Percentiles rank a stretch among this genome's conserved stretches.
Conservation (phyloP, 2,113 vertebrate genomes). For the Gyps fulvus region DNA sequence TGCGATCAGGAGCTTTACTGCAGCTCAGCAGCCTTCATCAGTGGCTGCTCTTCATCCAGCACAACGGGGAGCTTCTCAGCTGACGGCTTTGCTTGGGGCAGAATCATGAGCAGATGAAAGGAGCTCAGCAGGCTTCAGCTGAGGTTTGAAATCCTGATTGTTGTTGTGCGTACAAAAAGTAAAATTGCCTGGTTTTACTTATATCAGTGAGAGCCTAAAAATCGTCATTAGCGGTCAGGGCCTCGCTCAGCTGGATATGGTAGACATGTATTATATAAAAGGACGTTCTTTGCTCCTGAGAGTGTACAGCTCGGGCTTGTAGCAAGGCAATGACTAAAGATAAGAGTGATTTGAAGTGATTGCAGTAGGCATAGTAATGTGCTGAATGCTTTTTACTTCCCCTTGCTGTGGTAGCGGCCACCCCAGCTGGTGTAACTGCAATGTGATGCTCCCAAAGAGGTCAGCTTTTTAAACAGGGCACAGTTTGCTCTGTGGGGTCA, state of each 20-base stretch:
- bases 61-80: background rate
- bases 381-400: background rate
- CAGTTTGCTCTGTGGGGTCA: accelerated
- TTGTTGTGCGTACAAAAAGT: accelerated
- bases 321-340: background rate
- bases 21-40: background rate
- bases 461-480: background rate
- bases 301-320: accelerated
- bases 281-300: background rate
- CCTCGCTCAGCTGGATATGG: background rate
- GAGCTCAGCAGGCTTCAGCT: background rate
- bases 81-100: background rate
- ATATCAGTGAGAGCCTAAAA: background rate
- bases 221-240: background rate
- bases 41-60: background rate
- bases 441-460: background rate
- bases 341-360: background rate
- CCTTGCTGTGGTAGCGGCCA: background rate
- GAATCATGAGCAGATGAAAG: background rate
- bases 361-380: background rate
- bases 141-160: background rate
- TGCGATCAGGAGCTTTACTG: accelerated
- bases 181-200: background rate
- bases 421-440: accelerated
- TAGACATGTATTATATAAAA: accelerated